A percentile compares a stretch with the other conserved stretches of the same genome.
Conservation (phyloP, 2,888 invertebrate species). For the Phymatocera aterrima region DNA sequence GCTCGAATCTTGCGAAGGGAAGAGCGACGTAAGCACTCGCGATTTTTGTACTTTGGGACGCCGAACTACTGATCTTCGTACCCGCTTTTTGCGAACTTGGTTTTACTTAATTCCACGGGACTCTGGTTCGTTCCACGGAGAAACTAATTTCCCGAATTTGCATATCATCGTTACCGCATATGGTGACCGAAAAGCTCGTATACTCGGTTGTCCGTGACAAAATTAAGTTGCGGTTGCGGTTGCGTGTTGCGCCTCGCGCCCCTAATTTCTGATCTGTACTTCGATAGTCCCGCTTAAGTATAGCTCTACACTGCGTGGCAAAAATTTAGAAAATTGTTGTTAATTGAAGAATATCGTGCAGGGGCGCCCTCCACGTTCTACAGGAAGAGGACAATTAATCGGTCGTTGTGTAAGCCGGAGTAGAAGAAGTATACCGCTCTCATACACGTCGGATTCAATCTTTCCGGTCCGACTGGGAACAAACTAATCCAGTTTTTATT, state of each 20-base stretch:
- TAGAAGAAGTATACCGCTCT: neutral
- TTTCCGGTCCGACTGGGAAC: neutral
- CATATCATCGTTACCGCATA: conserved; percentile 30
- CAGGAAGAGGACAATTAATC: conserved; percentile 43
- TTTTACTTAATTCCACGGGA: neutral
- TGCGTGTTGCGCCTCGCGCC: conserved; percentile 40
- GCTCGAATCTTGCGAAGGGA: neutral
- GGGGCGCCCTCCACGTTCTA: neutral
- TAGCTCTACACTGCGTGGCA: conserved; percentile 3
- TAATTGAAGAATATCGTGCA: conserved; percentile 45
- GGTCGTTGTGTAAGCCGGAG: conserved; percentile 1
- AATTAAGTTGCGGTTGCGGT: conserved; percentile 44
- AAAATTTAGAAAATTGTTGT: conserved; percentile 37
- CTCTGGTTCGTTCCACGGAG: neutral
- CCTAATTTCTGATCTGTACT: conserved; percentile 39
- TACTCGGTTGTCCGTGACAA: conserved; percentile 27
- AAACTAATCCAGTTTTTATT: neutral
- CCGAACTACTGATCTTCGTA: neutral
- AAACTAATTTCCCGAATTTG: conserved; percentile 35
- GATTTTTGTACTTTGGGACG: neutral
- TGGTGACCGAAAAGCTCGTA: conserved; percentile 36
- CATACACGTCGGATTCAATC: neutral
- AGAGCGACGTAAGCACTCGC: neutral
- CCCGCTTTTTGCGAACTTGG: neutral
- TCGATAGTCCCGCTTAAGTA: conserved; percentile 44